These are phyloP conservation scores for Alectura lathami DNA, from an alignment of 2,113 vertebrate species.

Conservation along the genomic window DNA sequence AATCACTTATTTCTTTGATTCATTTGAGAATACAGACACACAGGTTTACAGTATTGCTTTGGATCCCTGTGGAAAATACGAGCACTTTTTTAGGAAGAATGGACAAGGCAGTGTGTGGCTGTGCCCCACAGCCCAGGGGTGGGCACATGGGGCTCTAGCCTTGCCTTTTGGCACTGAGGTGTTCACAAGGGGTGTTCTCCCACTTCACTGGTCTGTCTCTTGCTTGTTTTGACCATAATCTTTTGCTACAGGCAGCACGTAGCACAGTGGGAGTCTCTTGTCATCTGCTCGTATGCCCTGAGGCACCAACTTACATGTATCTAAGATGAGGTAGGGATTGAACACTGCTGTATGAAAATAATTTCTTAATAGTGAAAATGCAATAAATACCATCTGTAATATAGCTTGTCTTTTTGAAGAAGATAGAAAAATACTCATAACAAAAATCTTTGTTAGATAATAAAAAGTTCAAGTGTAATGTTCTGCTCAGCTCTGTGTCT, in stretches of 20 bases:
- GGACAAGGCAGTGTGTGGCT: background rate
- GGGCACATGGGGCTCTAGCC: background rate
- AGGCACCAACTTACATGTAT: background rate
- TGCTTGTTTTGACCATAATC: background rate
- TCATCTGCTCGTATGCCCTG: background rate
- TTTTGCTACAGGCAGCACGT: background rate
- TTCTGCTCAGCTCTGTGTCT: background rate
- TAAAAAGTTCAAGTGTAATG: background rate
- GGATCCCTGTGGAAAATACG: background rate
- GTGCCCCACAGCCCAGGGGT: background rate
- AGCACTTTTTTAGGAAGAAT: background rate
- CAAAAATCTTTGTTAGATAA: background rate
- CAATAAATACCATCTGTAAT: background rate
- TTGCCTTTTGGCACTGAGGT: accelerated
- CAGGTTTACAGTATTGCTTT: background rate
- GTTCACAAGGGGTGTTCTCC: background rate
- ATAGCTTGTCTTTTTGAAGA: background rate
- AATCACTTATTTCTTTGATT: background rate
- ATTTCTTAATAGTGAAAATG: background rate
- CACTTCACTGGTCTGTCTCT: background rate
- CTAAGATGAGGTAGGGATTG: background rate
- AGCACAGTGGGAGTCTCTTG: background rate
- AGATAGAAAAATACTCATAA: too few relatives aligned
- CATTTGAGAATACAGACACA: background rate
- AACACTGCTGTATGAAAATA: accelerated